Base-by-base conservation (phyloP, 2,797 vertebrate species). In the Micrastur ruficollis region DNA sequence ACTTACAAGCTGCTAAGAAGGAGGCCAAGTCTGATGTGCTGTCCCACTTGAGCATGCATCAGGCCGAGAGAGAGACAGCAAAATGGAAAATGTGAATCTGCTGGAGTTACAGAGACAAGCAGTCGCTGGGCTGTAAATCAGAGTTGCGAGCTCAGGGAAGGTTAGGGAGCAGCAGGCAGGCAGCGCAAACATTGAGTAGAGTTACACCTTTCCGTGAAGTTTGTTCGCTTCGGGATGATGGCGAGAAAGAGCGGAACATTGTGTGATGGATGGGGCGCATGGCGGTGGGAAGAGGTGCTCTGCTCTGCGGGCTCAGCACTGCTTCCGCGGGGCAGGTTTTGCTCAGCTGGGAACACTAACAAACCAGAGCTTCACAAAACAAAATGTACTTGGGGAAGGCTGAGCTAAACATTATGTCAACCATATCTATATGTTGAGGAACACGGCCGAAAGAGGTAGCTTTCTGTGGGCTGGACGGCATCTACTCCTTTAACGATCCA, bases 1-100 rank as follows among this genome's bases (percentile, higher is more conserved):
- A 66, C 73, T 90, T 29, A 47, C 46, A 71, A 67, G 62, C 80
- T 88, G 92, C 73, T 38, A 27, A 90, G 68, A 58, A 90, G 67
- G 86, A 93, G 81, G 70, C 55, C 8, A 46, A 55, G 53, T 36
- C 74, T 79, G 90, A 80, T 25, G 15, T 22, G 26, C 55, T 84
- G 70, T 76, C 87, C 95, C 50, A 14, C 71, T 93, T 52, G 68
- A 86, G 80, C 55, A 29, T 22, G 14, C 31, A 20, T 67, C 40
- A 58, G 79, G 67, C 47, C 0, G 8, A 73, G 80, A 71, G 59
- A 83, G 27, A 42, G 61, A 67, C 0, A 65, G 72, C 26, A 20
- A 91, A 86, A 65, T 72, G 95, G 95, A 95, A 95, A 97, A 90
- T 19, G 34, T 68, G 93, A 92, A 63, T 81, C 72, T 86, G 47